These are phyloP conservation scores for Polyommatus icarus DNA, from an alignment of 2,888 invertebrate genomes.

Conservation along the genomic window DNA sequence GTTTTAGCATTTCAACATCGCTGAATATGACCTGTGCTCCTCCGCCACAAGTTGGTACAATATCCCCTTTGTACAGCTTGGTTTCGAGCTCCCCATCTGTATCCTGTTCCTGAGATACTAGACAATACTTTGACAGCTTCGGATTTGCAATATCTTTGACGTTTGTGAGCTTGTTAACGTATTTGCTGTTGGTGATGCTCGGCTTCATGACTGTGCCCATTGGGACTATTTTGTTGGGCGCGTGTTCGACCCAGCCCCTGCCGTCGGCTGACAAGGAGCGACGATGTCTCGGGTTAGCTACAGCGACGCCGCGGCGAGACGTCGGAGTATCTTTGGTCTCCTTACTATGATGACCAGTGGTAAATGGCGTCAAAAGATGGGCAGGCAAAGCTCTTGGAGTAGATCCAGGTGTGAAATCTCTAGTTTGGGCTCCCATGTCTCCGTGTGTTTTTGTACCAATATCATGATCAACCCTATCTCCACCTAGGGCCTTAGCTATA, in stretches of 20 bases:
- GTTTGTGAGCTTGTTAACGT: conserved; percentile 89
- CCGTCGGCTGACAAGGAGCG: conserved; percentile 90
- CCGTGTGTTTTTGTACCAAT: conserved; percentile 48
- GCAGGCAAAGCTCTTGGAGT: conserved; percentile 72
- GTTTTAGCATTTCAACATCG: conserved; percentile 94
- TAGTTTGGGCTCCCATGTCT: conserved; percentile 67
- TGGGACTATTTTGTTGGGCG: conserved; percentile 88
- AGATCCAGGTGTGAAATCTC: conserved; percentile 69
- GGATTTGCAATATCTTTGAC: conserved; percentile 87
- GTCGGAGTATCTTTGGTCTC: conserved; percentile 65
- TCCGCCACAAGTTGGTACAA: conserved; percentile 95
- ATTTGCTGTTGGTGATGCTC: conserved; percentile 88
- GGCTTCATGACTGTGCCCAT: conserved; percentile 96
- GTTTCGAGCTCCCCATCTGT: conserved; percentile 96
- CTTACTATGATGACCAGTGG: conserved; percentile 54
- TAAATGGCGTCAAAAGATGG: conserved; percentile 70
- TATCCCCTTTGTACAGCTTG: conserved; percentile 95
- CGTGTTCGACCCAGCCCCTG: conserved; percentile 93
- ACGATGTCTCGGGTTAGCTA: conserved; percentile 86
- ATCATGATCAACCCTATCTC: conserved; percentile 56
- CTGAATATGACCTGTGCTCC: conserved; percentile 97
- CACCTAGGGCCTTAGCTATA: conserved; percentile 63
- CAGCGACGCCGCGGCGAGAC: conserved; percentile 82
- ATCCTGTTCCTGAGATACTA: conserved; percentile 95
- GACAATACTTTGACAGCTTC: conserved; percentile 91